These are phyloP conservation scores for Stegana nigrithorax DNA, from an alignment of 2,888 invertebrate genomes.

Conservation along the genomic window DNA sequence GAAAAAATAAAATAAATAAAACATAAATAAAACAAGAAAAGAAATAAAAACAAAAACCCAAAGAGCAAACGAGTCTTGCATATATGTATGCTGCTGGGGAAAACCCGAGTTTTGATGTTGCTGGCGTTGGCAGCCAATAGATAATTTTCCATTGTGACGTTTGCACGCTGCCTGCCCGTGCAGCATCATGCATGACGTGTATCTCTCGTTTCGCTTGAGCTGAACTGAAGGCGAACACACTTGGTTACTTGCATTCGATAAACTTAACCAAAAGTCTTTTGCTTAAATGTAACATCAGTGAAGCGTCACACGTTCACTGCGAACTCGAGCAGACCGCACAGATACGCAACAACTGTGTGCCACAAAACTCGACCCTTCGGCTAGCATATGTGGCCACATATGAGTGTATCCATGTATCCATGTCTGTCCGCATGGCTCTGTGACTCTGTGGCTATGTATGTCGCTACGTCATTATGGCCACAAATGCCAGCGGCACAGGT, in stretches of 20 bases:
- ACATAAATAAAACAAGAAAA: background rate
- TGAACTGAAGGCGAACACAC: too few relatives aligned
- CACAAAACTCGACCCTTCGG: too few relatives aligned
- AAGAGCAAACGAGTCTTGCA: background rate
- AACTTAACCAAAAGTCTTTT: background rate
- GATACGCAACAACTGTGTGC: background rate
- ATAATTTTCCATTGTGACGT: background rate
- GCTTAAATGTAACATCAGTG: background rate
- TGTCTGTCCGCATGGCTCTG: background rate
- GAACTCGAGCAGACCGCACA: background rate
- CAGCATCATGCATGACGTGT: background rate
- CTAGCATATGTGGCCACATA: too few relatives aligned
- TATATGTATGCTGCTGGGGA: background rate
- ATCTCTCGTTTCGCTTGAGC: background rate
- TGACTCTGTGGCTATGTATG: background rate
- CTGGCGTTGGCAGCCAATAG: too few relatives aligned
- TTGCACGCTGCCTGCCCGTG: background rate
- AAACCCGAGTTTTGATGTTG: too few relatives aligned
- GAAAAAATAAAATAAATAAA: background rate
- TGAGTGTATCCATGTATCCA: too few relatives aligned
- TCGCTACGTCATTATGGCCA: background rate
- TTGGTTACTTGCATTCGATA: background rate
- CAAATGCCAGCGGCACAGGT: background rate
- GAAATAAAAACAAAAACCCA: background rate
- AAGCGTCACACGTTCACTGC: background rate